Base-by-base conservation (phyloP, 2,888 invertebrate genomes). In the Sphecodes monilicornis region DNA sequence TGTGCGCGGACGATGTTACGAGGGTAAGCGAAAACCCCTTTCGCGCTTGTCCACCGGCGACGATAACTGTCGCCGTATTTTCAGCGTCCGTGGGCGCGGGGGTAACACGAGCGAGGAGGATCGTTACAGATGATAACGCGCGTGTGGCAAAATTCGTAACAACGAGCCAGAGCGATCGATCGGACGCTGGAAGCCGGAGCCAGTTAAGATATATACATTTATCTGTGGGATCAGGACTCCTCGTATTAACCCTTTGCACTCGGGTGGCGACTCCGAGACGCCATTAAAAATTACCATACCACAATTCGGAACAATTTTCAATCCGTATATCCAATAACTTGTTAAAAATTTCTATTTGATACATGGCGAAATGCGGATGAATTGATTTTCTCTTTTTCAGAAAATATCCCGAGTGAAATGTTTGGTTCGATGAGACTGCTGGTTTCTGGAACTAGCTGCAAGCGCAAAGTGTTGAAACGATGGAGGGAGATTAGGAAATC, bases 11-110 rank as follows among this genome's bases (percentile, higher is more conserved):
- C 81, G 78, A 84, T 76, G 80, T 76, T 71, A 84, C 86, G 80
- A 87, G 82, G 84, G 76, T 73, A 78, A 74, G 74, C 78, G 79
- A 75, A 84, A 81, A 84, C 86, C 85, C 85, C 82, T 86, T 88
- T 87, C 79, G 82, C 87, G 66, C 80, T 29, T 32, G 86, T 85
- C 86, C 85, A 72, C 80, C 82, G 69, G 78, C 32, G 76, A 74
- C 82, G 82, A 85, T 86, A 86, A 86, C 85, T 78, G 84, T 78
- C 86, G 60, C 46, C 85, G 86, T 86, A 84, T 81, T 84, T 84
- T 77, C 80, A 66, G 18, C 73, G 10, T 69, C 46, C 41, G 26
- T 32, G 26, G 11, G 10, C 64, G 43, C 32, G 60, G 46, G 69
- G 60, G 13, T 39, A 16, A 41, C 26, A 18, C n/a, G 69, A 22